phyloP scores from a whole-genome alignment of 2,888 invertebrate species.

The Pomacea canaliculata region DNA sequence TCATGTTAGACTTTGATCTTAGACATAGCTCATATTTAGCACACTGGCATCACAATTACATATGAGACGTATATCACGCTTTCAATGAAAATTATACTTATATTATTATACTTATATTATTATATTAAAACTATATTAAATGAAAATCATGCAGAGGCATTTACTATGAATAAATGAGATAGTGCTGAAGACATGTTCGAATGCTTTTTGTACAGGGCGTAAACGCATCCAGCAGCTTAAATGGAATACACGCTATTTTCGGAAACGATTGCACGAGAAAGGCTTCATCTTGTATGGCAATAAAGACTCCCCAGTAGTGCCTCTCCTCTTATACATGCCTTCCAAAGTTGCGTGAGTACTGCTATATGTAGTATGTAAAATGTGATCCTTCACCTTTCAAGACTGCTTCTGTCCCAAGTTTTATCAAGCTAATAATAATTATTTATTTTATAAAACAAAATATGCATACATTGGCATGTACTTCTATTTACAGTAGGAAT shows the following conservation, averaged over 20 bases:
- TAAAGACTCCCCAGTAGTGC: conserved; percentile 95
- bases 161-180: too few relatives aligned
- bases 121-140: too few relatives aligned
- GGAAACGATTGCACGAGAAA: conserved; percentile 83
- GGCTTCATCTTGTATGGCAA: conserved; percentile 94
- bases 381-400: background rate
- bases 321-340: conserved; percentile 92
- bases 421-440: background rate
- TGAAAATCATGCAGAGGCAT: too few relatives aligned
- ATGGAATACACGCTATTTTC: conserved; percentile 86
- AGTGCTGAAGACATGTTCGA: too few relatives aligned
- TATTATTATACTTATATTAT: too few relatives aligned
- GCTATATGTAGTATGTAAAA: background rate
- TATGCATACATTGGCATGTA: too few relatives aligned
- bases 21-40: too few relatives aligned
- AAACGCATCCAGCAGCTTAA: conserved; percentile 80
- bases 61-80: too few relatives aligned
- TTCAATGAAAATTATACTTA: too few relatives aligned
- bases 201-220: conserved; percentile 58
- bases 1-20: too few relatives aligned
- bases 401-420: background rate
- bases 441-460: background rate
- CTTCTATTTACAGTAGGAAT: too few relatives aligned
- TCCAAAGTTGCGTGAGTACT: conserved; percentile 89
- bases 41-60: too few relatives aligned